Evolutionary conservation across 2,888 invertebrate genomes (phyloP), one percentile per base, ranked within the genome.

Genomic region (Amphipyra berbera): DNA sequence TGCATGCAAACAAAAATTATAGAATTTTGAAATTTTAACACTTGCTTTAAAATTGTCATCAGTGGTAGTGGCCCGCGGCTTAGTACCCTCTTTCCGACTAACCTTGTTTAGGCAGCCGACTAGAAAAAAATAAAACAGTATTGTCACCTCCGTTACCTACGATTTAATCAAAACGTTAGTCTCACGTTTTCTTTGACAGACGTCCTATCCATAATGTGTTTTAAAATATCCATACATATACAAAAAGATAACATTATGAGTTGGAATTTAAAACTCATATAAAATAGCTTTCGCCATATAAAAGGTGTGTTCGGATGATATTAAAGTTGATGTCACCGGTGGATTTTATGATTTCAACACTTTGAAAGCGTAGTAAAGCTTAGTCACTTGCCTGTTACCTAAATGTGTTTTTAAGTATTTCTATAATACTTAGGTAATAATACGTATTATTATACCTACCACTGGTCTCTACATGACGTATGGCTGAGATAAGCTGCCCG

Each of bases 311-410:
- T 79, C 72, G 74, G 76, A 78, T 83, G 76, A 81, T 80, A 84
- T 81, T 85, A 82, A 82, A 77, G 66, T 68, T 60, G 68, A 76
- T 79, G 82, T 73, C 79, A 73, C 78, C 79, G 80, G 78, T 75
- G 80, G 78, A 78, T 82, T 85, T 84, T 81, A 88, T 76, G 82
- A 58, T 78, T 74, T 77, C 73, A 79, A 77, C 82, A 76, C 73
- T 81, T 84, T 79, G 65, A 82, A 78, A 78, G 73, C 69, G 76
- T 71, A 83, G 76, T 87, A 78, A 84, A 86, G 84, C 74, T 82
- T 81, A 76, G 83, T 72, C 76, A 81, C 73, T 75, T 83, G 78
- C 72, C 65, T 52, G 63, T 66, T 68, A 53, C 61, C 59, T 63
- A 62, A 67, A 71, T 71, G 70, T 47, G 41, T 71, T 71, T 71